Percentiles rank a stretch among this genome's conserved stretches.
These are phyloP conservation scores for Gavia stellata DNA, from an alignment of 2,113 vertebrate genomes.

Conservation along the genomic window DNA sequence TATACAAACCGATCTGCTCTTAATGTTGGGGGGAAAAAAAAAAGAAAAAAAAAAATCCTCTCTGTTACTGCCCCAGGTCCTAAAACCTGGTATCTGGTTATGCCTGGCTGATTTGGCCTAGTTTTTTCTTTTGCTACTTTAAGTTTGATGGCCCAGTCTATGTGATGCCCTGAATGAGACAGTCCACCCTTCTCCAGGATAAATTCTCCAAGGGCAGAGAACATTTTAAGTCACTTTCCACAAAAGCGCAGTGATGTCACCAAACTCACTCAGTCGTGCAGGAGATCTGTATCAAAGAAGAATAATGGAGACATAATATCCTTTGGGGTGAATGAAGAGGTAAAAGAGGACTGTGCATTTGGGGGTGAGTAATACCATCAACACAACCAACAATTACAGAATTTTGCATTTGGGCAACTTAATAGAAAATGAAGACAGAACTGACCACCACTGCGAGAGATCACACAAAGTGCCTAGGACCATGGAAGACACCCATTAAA, in stretches of 20 bases:
- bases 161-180: neutral
- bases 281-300: neutral
- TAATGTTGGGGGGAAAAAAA: neutral
- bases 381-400: neutral
- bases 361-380: neutral
- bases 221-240: neutral
- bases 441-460: neutral
- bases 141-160: neutral
- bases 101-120: neutral
- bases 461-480: neutral
- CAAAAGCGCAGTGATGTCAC: neutral
- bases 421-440: neutral
- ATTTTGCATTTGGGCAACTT: neutral
- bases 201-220: neutral
- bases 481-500: slow-evolving; percentile 20
- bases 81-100: neutral
- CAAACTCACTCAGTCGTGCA: neutral
- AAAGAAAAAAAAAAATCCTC: neutral
- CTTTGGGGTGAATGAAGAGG: neutral
- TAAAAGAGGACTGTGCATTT: neutral
- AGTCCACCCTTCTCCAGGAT: neutral
- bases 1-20: neutral
- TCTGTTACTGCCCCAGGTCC: neutral
- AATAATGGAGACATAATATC: neutral
- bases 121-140: neutral